Percentiles rank a stretch among this genome's conserved stretches.
Evolutionary conservation across 1,140 invertebrate species (phyloP).

Genomic region (Laupala kohalensis): DNA sequence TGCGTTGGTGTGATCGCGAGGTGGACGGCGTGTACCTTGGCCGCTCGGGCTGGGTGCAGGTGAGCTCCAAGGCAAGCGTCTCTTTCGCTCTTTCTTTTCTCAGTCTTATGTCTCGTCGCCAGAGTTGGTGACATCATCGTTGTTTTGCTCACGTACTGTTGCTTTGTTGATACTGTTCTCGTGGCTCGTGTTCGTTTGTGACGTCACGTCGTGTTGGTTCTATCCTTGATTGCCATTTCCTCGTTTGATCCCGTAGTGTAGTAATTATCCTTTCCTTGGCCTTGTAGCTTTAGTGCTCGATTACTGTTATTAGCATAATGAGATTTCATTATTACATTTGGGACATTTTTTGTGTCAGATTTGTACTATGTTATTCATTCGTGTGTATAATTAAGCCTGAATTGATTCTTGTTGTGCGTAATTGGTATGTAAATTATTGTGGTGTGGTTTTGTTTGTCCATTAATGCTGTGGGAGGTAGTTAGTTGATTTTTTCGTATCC

Average conservation of each 20-base stretch:
- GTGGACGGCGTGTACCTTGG: conserved; percentile 43
- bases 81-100: neutral
- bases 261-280: neutral
- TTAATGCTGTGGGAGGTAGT: no score
- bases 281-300: neutral
- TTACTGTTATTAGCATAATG: neutral
- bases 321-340: neutral
- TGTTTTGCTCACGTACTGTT: neutral
- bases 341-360: no score
- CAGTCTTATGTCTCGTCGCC: neutral
- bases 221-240: neutral
- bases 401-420: no score
- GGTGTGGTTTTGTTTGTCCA: no score
- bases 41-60: conserved; percentile 33
- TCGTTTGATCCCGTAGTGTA: neutral
- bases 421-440: no score
- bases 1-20: conserved; percentile 43
- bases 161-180: neutral
- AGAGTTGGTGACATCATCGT: neutral
- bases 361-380: no score
- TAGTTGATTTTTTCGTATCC: no score
- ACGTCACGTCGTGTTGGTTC: neutral
- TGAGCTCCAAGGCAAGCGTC: conserved; percentile 20
- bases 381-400: no score
- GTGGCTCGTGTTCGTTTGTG: neutral